These are phyloP conservation scores for Platycheirus albimanus DNA, from an alignment of 2,888 invertebrate species.

Conservation along the genomic window DNA sequence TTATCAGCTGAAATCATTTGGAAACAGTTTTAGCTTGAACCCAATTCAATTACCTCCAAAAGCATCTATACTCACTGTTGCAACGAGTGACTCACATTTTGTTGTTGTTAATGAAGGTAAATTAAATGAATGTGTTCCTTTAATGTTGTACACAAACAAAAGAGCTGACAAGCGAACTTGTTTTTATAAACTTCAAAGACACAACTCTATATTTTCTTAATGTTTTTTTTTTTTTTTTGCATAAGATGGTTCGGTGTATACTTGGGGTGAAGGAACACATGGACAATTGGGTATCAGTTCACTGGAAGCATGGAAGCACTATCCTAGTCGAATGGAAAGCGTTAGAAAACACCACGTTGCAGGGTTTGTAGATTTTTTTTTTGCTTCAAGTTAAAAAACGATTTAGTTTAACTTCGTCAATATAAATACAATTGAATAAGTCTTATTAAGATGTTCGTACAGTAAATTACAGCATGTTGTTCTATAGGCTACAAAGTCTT, in stretches of 20 bases:
- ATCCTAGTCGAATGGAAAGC: constrained; percentile 85
- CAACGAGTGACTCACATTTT: constrained; percentile 85
- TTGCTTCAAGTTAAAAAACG: no score
- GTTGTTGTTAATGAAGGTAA: constrained; percentile 84
- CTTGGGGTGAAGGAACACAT: constrained; percentile 87
- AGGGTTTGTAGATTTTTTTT: constrained; percentile 80
- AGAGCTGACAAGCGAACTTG: constrained; percentile 12
- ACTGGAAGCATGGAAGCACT: constrained; percentile 83
- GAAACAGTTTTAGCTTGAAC: constrained; percentile 83
- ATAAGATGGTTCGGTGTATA: constrained; percentile 85
- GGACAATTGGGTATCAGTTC: constrained; percentile 87
- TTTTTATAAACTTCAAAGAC: background rate
- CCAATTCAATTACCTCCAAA: constrained; percentile 85
- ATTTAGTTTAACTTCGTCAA: no score
- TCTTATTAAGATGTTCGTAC: no score
- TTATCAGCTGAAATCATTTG: constrained; percentile 84
- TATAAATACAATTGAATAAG: no score
- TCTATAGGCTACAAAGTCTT: no score
- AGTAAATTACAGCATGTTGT: no score
- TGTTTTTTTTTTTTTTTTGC: constrained; percentile 12
- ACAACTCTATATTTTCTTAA: no score
- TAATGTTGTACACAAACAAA: background rate
- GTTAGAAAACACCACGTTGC: constrained; percentile 86
- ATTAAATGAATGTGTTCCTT: background rate
- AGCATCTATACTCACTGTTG: constrained; percentile 83